A percentile compares a stretch with the other conserved stretches of the same genome.
These are phyloP conservation scores for Sitta europaea DNA, from an alignment of 2,113 vertebrate species.

Conservation along the genomic window DNA sequence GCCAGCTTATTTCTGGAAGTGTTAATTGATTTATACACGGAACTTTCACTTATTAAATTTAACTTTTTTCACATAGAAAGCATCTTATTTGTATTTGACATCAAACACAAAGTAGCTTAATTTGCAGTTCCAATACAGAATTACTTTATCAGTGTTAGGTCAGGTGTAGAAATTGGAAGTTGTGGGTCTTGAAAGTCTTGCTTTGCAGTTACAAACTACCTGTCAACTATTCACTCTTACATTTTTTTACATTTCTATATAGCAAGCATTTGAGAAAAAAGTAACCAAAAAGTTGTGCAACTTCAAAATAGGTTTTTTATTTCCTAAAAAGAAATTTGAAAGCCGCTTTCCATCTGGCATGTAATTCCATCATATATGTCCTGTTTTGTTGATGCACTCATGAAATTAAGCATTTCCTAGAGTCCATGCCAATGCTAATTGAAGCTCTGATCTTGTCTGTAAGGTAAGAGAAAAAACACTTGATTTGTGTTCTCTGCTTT, in stretches of 20 bases:
- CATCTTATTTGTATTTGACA: not conserved
- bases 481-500: not conserved
- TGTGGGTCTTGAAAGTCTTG: not conserved
- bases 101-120: not conserved
- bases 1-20: not conserved
- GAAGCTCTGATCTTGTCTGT: conserved; percentile 82
- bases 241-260: not conserved
- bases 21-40: not conserved
- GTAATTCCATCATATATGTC: not conserved
- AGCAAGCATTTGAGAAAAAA: not conserved
- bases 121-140: not conserved
- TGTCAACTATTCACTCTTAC: not conserved
- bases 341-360: not conserved
- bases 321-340: not conserved
- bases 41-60: not conserved
- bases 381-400: conserved; percentile 49
- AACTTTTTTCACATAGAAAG: not conserved
- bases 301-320: not conserved
- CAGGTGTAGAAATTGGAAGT: not conserved
- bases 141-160: not conserved
- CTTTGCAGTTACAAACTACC: not conserved
- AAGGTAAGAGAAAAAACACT: conserved; percentile 12
- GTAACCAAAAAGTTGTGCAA: no score
- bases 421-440: conserved; percentile 23
- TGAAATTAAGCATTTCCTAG: conserved; percentile 80